These are phyloP conservation scores for Dinothrombium tinctorium DNA, from an alignment of 1,140 invertebrate species.

Conservation along the genomic window DNA sequence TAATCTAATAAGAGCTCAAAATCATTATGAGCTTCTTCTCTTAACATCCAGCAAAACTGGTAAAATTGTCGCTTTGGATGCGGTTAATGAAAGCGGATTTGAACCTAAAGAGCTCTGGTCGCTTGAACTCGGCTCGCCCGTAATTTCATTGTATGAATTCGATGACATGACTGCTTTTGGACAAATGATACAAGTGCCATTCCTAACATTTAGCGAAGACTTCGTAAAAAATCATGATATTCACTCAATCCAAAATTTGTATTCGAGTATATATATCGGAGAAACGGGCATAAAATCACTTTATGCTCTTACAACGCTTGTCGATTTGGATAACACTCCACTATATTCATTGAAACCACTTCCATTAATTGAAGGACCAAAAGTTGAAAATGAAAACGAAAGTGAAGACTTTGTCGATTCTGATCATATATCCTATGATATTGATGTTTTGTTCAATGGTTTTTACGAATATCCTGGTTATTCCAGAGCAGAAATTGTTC, in stretches of 20 bases:
- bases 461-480: constrained; percentile 9
- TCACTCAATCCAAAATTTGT: too few relatives aligned
- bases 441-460: constrained; percentile 1
- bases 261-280: too few relatives aligned
- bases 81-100: constrained; percentile 31
- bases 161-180: background rate
- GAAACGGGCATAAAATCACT: too few relatives aligned
- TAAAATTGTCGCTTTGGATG: constrained; percentile 39
- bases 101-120: constrained; percentile 76
- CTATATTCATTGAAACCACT: background rate
- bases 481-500: background rate
- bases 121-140: constrained; percentile 56
- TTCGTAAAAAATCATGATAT: background rate
- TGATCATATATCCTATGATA: too few relatives aligned
- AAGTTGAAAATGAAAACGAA: background rate
- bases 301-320: too few relatives aligned
- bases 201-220: constrained; percentile 42
- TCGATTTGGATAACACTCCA: too few relatives aligned
- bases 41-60: constrained; percentile 73
- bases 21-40: constrained; percentile 41
- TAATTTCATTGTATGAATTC: constrained; percentile 59
- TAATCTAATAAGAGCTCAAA: constrained; percentile 6
- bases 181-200: constrained; percentile 34
- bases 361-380: constrained; percentile 8
- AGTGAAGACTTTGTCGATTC: too few relatives aligned